Evolutionary conservation across 2,113 vertebrate genomes (phyloP), one percentile per base, ranked within the genome.

Genomic region (Etheostoma spectabile): DNA sequence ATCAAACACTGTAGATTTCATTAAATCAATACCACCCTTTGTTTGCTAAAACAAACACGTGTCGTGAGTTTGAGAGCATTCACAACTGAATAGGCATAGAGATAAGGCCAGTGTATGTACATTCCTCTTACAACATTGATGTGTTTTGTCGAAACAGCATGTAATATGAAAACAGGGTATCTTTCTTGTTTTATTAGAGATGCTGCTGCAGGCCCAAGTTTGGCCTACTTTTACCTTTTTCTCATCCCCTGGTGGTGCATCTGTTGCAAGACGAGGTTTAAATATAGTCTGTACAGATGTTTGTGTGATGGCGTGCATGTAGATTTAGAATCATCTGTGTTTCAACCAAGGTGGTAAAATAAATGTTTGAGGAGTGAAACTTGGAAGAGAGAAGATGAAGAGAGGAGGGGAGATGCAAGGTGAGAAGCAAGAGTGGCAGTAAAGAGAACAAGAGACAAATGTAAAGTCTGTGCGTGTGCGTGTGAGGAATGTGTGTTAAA

Each of bases 201-300:
- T 71, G 87, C 64, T 65, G 90, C 93, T 93, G 79, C 89, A 89
- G 92, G 93, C 86, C 82, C 83, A 77, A 72, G 84, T 88, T 76
- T 92, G 93, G 73, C 93, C 93, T 90, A 94, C 91, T 94, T 94
- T 90, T 86, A 88, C 80, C 90, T 85, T 90, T 79, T 74, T 65
- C 72, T 82, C 75, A 53, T 51, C 80, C 86, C 52, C 82, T 83
- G 80, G 83, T 89, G 88, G 85, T 60, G 42, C 88, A 91, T 89
- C 93, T 88, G 84, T 89, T 86, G 61, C 33, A 84, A 84, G 79
- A 82, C 49, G 38, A 82, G 59, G 86, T 93, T 91, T 93, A 93
- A 92, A 94, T 91, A 92, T 91, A 91, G 89, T 83, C 68, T 27
- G 80, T 72, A 19, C 93, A 94, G 93, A 93, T 93, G 90, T 91